Evolutionary conservation across 2,888 invertebrate genomes (phyloP).

Genomic region (Myopa tessellatipennis): DNA sequence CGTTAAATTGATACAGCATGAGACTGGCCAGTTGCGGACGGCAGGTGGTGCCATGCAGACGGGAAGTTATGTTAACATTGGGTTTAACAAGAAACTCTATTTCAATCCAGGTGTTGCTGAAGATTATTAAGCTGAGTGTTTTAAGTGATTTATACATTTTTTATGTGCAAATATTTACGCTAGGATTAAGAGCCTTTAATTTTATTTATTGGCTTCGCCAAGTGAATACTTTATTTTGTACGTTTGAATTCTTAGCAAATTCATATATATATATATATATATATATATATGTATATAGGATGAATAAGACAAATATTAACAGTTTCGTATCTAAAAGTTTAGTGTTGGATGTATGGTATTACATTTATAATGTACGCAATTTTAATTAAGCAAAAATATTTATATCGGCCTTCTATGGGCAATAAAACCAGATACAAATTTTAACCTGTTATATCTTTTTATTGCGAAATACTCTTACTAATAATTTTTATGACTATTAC

Average conservation of each 20-base stretch:
- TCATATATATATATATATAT: too few relatives aligned
- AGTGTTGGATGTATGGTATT: too few relatives aligned
- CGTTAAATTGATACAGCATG: slow-evolving; percentile 73
- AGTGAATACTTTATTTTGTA: not conserved
- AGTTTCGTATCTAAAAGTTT: too few relatives aligned
- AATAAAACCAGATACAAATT: not conserved
- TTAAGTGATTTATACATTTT: not conserved
- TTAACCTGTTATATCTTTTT: not conserved
- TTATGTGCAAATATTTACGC: not conserved
- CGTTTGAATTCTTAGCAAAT: too few relatives aligned
- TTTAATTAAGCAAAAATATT: not conserved
- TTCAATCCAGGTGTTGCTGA: slow-evolving; percentile 74
- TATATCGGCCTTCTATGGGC: not conserved
- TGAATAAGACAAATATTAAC: not conserved
- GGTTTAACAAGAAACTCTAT: slow-evolving; percentile 75
- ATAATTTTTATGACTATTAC: not conserved
- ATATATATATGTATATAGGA: not conserved
- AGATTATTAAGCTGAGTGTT: slow-evolving; percentile 21
- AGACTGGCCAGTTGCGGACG: slow-evolving; percentile 67
- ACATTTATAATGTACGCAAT: not conserved
- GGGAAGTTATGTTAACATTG: slow-evolving; percentile 73
- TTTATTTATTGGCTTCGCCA: too few relatives aligned
- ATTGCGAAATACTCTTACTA: not conserved
- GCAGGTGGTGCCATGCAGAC: slow-evolving; percentile 70
- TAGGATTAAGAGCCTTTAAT: too few relatives aligned